phyloP scores from a whole-genome alignment of 2,888 invertebrate species.

The Eilema sororculum region DNA sequence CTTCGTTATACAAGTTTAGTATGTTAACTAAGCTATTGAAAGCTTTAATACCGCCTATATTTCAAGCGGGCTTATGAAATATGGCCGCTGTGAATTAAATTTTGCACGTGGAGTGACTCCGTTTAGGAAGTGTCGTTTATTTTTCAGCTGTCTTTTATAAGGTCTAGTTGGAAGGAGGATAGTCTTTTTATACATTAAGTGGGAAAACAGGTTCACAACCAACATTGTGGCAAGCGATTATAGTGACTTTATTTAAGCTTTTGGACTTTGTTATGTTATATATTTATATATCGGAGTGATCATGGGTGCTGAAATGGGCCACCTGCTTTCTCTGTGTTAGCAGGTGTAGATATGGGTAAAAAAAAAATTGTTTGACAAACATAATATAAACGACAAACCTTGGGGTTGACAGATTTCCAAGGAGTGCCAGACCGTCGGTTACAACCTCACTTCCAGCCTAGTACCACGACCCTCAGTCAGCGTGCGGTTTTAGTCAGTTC shows the following conservation, averaged over 20 bases:
- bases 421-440: too few species aligned
- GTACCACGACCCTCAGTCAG: too few species aligned
- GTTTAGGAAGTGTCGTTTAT: constrained; percentile 1
- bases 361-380: too few species aligned
- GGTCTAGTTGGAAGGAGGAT: background rate
- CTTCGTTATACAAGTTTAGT: constrained; percentile 56
- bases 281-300: too few species aligned
- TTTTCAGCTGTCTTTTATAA: constrained; percentile 1
- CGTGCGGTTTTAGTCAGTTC: too few species aligned
- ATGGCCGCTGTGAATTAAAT: constrained; percentile 52
- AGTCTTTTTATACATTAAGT: background rate
- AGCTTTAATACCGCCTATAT: constrained; percentile 40
- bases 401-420: too few species aligned
- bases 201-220: background rate
- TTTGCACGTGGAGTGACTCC: constrained; percentile 21
- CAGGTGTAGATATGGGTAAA: too few species aligned
- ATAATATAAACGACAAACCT: too few species aligned
- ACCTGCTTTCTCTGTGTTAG: too few species aligned
- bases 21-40: constrained; percentile 53
- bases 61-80: constrained; percentile 55
- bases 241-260: background rate
- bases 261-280: too few species aligned
- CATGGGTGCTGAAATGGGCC: too few species aligned
- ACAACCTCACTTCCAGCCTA: too few species aligned
- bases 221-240: background rate